Evolutionary conservation across 2,888 invertebrate genomes (phyloP), one percentile per base, ranked within the genome.

Genomic region (Conus canariensis): DNA sequence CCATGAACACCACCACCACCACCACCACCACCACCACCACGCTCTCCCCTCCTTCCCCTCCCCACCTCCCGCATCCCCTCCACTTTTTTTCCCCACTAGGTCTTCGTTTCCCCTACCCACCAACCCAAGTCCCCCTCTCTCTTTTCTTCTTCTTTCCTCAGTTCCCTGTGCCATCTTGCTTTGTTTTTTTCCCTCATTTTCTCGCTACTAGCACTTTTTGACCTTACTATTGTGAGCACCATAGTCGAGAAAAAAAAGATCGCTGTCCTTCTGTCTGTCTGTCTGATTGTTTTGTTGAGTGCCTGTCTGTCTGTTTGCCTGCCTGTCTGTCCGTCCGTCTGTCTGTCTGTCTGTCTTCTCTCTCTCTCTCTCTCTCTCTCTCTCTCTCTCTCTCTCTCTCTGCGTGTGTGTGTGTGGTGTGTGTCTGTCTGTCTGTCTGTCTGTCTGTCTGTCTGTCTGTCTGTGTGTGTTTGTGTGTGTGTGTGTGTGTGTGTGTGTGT

Each of bases 391-490:
- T 80, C 80, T 80, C 14, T 80, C 45, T 80, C 14, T 80, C 80
- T 80, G 14, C 4, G n/a, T 86, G 64, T 86, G 19, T 86, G 85
- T 85, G n/a, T 85, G 85, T 58, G 45, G 5, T 45, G 45, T 80
- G 9, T 45, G 85, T 58, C 60, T 85, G 56, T 64, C 12, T 64
- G 60, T 64, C 12, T 64, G 60, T 64, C 12, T 64, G 60, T 64
- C 60, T 85, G 56, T 85, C 25, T 60, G 45, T 60, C 83, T 58
- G 30, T 30, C 83, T 58, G 58, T 83, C 83, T 7, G 14, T 85
- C 60, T 85, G 25, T 85, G 85, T 22, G 14, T 85, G 85, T 59
- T 0, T 59, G 9, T 60, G 59, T 85, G 8, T 80, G 5, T 45
- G 45, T 80, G 9, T 45, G 85, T 58, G 8, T 25, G 22, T 60